Evolutionary conservation across 53 echinoderm and acorn worm genomes (phyloP).

Genomic region (Mesocentrotus franciscanus): DNA sequence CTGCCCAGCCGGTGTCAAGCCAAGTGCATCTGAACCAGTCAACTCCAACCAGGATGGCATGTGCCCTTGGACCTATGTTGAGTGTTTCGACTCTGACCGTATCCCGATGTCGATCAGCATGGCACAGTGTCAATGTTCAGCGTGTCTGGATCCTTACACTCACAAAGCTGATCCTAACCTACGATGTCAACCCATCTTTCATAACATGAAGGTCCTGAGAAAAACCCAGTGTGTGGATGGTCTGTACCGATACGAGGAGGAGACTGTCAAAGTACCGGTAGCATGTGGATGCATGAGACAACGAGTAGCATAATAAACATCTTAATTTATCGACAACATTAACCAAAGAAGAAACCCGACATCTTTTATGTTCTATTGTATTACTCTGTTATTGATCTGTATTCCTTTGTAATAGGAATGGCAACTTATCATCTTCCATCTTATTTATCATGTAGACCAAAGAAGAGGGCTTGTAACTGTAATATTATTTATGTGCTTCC

Average conservation of each 20-base stretch:
- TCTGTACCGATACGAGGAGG: constrained; percentile 40
- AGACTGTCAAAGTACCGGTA: background rate
- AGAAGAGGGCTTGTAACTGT: too few relatives aligned
- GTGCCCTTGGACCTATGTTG: constrained; percentile 69
- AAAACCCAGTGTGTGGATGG: constrained; percentile 55
- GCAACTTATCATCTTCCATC: too few relatives aligned
- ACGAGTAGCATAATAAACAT: background rate
- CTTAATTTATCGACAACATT: background rate
- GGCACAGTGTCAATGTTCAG: constrained; percentile 65
- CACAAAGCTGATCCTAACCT: constrained; percentile 42
- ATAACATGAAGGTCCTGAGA: constrained; percentile 64
- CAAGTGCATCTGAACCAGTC: constrained; percentile 41
- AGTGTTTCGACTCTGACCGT: constrained; percentile 60
- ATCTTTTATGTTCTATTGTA: background rate
- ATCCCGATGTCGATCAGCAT: constrained; percentile 62
- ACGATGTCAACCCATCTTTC: constrained; percentile 41
- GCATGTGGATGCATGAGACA: constrained; percentile 24
- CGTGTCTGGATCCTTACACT: constrained; percentile 62
- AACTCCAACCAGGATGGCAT: background rate
- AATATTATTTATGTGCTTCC: background rate
- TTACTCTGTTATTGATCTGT: background rate
- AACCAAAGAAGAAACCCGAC: background rate
- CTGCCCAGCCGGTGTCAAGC: constrained; percentile 24
- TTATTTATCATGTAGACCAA: too few relatives aligned
- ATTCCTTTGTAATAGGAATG: background rate